Evolutionary conservation across 2,797 vertebrate species (phyloP), one percentile per base, ranked within the genome.

Genomic region (Mus spretus): DNA sequence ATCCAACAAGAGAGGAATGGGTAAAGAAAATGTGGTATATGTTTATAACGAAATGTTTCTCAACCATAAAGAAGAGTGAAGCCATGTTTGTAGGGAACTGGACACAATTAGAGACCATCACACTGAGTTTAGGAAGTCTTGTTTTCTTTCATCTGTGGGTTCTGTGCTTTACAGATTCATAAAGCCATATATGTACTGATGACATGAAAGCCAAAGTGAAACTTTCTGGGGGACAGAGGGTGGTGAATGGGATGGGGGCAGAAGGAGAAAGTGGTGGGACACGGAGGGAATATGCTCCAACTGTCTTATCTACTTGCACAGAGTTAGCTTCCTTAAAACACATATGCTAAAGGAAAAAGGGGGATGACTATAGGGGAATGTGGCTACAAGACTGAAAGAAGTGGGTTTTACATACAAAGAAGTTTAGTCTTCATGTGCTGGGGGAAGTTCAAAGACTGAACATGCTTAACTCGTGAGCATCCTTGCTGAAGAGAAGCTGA

Each of bases 321-420:
- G 13, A 70, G 53, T 15, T 85, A 22, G 84, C 34, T 53, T 70
- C 4, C 24, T 72, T 10, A 55, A n/a, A n/a, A 34, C 44, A 28
- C 40, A 47, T 26, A 26, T 6, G 47, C 53, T 53, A 26, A 53
- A 70, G 65, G 15, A 26, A 70, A 47, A 44, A 37, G 28, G 24
- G 37, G 55, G 6, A 22, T 0, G 67, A 70, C 34, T 1, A 17
- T 19, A 53, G 34, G 44, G 61, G 53, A 79, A 15, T 14, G 0
- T 0, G 44, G 47, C 2, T 20, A 3, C 2, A 31, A 57, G 47
- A 6, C 11, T 22, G n/a, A 85, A n/a, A 3, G 4, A 34, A 0
- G 12, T 9, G 37, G 11, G 10, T 13, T 34, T 3, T 0, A 4
- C 15, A 22, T 0, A 4, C 20, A 22, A 0, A 3, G 14, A 19